phyloP scores from a whole-genome alignment of 2,888 invertebrate genomes.

The Caenorhabditis sp. region DNA sequence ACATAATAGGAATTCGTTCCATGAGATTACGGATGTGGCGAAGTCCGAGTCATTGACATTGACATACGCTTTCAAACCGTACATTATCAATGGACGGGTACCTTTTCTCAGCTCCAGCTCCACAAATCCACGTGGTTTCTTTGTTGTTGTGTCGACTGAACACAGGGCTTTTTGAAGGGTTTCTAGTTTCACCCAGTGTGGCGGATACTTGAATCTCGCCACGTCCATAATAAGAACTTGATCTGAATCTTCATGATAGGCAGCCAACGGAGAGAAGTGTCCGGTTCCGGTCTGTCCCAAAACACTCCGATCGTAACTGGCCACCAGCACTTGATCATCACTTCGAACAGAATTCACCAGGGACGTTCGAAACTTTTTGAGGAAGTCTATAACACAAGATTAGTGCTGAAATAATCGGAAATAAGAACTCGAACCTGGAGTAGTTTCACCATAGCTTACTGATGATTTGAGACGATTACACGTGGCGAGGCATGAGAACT shows the following conservation, averaged over 20 bases:
- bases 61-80: conserved; percentile 73
- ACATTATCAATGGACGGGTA: conserved; percentile 75
- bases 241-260: conserved; percentile 83
- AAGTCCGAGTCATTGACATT: conserved; percentile 72
- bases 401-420: not conserved
- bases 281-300: conserved; percentile 84
- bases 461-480: conserved; percentile 83
- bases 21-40: conserved; percentile 68
- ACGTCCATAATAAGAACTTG: conserved; percentile 84
- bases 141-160: conserved; percentile 81
- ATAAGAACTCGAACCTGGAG: conserved; percentile 6
- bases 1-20: conserved; percentile 71
- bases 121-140: conserved; percentile 68
- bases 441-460: conserved; percentile 64
- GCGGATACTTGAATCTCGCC: conserved; percentile 84
- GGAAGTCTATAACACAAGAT: conserved; percentile 48
- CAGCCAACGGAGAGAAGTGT: conserved; percentile 84
- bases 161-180: conserved; percentile 83
- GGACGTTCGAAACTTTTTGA: conserved; percentile 66
- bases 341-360: conserved; percentile 66
- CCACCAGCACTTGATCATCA: conserved; percentile 81
- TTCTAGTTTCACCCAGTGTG: conserved; percentile 84
- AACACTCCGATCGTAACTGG: conserved; percentile 83
- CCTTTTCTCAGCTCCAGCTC: conserved; percentile 47
- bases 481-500: conserved; percentile 84